Base-by-base conservation (phyloP, 2,888 invertebrate genomes). In the Drosophila phalerata region DNA sequence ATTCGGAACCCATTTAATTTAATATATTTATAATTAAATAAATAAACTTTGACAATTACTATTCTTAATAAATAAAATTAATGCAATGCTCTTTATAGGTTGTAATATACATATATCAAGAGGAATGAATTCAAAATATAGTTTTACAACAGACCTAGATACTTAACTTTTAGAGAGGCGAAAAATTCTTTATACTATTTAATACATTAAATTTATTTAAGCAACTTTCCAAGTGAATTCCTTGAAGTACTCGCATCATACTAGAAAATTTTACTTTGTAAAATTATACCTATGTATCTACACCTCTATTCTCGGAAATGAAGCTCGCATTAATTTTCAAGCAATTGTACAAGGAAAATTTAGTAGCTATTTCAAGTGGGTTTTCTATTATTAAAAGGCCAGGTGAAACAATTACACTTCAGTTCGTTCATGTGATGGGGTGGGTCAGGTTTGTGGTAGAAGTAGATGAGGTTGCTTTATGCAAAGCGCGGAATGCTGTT, bases 401-500 rank as follows among this genome's bases (percentile, higher is more conserved):
- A 77, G 74, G 69, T 82, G 74, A 64, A 42, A 51, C 45, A 48
- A 32, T 42, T 61, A 17, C 38, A 60, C 51, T 42, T 57, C 47
- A 58, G 43, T 48, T n/a, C 38, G 34, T 22, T 25, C 17, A 11
- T n/a, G n/a, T 30, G 38, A 3, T 10, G 48, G 2, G 19, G 15
- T 19, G 25, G 17, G 19, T 19, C 19, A 11, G 17, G 9, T 28
- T 15, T 10, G 42, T 32, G 5, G 15, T 30, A 13, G 53, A 42
- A 5, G 51, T 43, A 42, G 42, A 43, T 13, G 51, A 51, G 55
- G 30, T 40, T 37, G 40, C 40, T 58, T 66, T 61, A 70, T 76
- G 70, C 70, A 79, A 79, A 66, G 62, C 70, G 70, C 48, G 53
- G 43, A 9, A 53, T 52, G 66, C 64, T 78, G 51, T 63, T 81